Evolutionary conservation across 2,888 invertebrate species (phyloP), one percentile per base, ranked within the genome.

Genomic region (Phragmatobia fuliginosa): DNA sequence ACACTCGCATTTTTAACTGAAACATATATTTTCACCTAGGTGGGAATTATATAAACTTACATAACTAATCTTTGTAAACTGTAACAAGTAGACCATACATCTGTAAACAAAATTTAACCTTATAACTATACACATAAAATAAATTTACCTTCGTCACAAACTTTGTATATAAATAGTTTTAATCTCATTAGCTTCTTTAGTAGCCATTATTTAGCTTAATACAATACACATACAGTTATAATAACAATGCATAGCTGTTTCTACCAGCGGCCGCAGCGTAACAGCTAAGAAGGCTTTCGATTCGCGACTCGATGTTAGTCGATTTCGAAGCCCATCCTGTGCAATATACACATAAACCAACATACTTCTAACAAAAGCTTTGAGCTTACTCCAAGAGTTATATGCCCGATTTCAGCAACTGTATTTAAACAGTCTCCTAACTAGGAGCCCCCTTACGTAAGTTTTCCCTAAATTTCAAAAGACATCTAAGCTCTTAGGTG

Each of bases 1-100:
- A 38, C 56, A n/a, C n/a, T 38, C n/a, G 49, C n/a, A 6, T 21
- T 38, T 41, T 56, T 16, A n/a, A 16, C 25, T 36, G 60, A 18
- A 62, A 69, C 80, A 79, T 70, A 78, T 61, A 68, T 75, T 18
- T 28, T 8, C 32, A 49, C 16, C 49, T 49, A 78, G 82, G 82
- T 82, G 82, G 82, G 82, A 76, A 76, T 66, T 71, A 73, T 63
- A 78, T 71, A 74, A 60, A 62, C 81, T 78, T 83, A 82, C 38
- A 74, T 21, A 33, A 75, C 75, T 84, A 85, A 64, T 81, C 81
- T 84, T 84, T 84, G 83, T 76, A 71, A 77, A 77, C 66, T 72
- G 73, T 77, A 67, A 68, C 21, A 62, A 31, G 21, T 31, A 41
- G 18, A 1, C 28, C 28, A 21, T 63, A 14, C 32, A 49, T 49